A percentile compares a stretch with the other conserved stretches of the same genome.
Evolutionary conservation across 2,113 vertebrate genomes (phyloP).

Genomic region (Etheostoma cragini): DNA sequence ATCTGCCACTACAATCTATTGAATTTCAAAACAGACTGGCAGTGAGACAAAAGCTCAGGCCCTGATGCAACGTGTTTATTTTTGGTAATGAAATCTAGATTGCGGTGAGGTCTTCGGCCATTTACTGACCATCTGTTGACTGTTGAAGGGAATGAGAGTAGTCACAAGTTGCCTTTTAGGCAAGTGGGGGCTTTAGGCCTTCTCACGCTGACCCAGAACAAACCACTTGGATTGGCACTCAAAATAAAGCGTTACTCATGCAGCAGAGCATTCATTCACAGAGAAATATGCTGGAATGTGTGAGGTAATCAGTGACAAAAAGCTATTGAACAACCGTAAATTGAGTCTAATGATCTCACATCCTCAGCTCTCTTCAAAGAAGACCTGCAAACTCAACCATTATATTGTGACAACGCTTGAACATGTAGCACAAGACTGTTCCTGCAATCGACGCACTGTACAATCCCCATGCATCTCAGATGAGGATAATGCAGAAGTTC

Average conservation of each 20-base stretch:
- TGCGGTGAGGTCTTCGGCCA: conserved; percentile 43
- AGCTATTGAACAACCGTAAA: background rate
- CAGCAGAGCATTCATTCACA: background rate
- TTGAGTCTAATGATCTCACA: background rate
- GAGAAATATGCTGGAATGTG: background rate
- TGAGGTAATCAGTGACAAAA: conserved; percentile 9
- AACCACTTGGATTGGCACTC: background rate
- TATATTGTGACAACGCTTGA: conserved; percentile 16
- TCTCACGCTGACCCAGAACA: conserved; percentile 29
- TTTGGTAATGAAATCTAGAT: conserved; percentile 65
- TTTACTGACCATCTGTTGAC: conserved; percentile 58
- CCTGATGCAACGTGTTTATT: conserved; percentile 61
- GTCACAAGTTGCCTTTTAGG: conserved; percentile 43
- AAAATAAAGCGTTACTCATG: background rate
- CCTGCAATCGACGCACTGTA: background rate
- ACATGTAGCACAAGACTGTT: conserved; percentile 13
- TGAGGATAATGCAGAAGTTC: conserved; percentile 27
- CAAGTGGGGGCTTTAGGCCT: conserved; percentile 15
- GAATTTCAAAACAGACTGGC: conserved; percentile 69
- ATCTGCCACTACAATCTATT: conserved; percentile 69
- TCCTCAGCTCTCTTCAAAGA: conserved; percentile 23
- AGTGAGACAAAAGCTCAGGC: conserved; percentile 50
- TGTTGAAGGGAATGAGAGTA: conserved; percentile 41
- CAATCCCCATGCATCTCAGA: conserved; percentile 43
- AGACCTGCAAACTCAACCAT: background rate